A percentile compares a stretch with the other conserved stretches of the same genome.
These are phyloP conservation scores for Kuschelorhynchus macadamiae DNA, from an alignment of 2,888 invertebrate genomes.

Conservation along the genomic window DNA sequence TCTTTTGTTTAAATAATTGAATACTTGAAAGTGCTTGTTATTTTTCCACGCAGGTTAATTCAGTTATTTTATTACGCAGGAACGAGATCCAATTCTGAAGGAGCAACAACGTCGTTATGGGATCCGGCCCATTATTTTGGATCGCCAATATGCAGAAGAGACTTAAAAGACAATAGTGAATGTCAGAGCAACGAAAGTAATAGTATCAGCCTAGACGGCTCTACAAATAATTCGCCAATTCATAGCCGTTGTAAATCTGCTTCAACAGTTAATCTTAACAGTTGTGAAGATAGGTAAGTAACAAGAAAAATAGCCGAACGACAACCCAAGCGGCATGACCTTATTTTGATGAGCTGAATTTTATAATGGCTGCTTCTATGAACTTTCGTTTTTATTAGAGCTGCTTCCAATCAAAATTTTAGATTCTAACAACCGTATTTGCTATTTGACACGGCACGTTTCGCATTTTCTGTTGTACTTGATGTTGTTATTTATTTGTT, in stretches of 20 bases:
- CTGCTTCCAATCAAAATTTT: no score
- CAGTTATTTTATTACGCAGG: no score
- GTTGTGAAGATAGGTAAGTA: conserved; percentile 22
- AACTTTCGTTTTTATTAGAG: no score
- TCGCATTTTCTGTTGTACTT: no score
- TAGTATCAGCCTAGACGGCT: conserved; percentile 42
- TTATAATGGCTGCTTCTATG: no score
- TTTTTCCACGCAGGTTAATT: no score
- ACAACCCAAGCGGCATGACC: neutral
- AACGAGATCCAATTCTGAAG: conserved; percentile 80
- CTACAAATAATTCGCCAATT: conserved; percentile 52
- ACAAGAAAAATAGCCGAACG: neutral
- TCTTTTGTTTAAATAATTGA: no score
- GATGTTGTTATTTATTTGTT: no score
- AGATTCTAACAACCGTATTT: no score
- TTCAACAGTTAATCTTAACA: conserved; percentile 19
- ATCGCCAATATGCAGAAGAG: conserved; percentile 67
- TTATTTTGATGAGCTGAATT: no score
- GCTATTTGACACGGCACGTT: no score
- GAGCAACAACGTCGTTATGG: conserved; percentile 70
- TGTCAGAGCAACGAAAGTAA: conserved; percentile 9
- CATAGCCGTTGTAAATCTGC: conserved; percentile 13
- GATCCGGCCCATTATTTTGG: conserved; percentile 73
- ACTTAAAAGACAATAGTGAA: conserved; percentile 11
- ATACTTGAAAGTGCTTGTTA: no score